Base-by-base conservation (phyloP, 2,113 vertebrate genomes). In the Phocoena phocoena region DNA sequence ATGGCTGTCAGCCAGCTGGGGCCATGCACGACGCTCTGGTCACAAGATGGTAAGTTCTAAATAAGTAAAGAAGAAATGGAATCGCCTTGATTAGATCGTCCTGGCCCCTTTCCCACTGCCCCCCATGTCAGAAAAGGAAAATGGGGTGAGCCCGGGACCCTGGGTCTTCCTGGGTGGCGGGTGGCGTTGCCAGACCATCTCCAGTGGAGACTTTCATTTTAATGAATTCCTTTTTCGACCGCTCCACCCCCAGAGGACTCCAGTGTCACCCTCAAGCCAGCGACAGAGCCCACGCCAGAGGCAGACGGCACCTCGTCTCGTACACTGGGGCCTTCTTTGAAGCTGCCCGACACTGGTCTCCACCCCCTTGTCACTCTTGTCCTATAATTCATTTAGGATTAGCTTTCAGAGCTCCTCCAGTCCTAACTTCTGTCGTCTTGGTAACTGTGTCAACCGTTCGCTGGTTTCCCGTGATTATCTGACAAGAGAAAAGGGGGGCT, bases 381-480 rank as follows among this genome's bases (percentile, higher is more conserved):
- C 96, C 94, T 88, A 82, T 97, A 94, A 96, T 98, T 98, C 97
- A 71, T 95, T 96, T 92, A 88, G 97, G 98, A 98, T 98, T 98
- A 97, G 97, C 96, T 97, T 95, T 84, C 96, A 97, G 97, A 96
- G 97, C 97, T 97, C 97, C 97, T 98, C 97, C 95, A 95, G 98
- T 94, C 98, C 98, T 98, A 98, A 98, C 98, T 98, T 98, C 95
- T 87, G 98, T 99, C 96, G 95, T 96, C 98, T 98, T 99, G 98
- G 98, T 98, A 99, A 99, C 99, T 84, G 97, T 98, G 98, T 99
- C 98, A 99, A 98, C 99, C 98, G 98, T 98, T 98, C 98, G 98
- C 98, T 97, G 97, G 98, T 97, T 98, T 98, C 98, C 97, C 93
- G 96, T 97, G 98, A 98, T 98, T 96, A 98, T 98, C 98, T 98